These are phyloP conservation scores for Hirtodrosophila trivittata DNA, from an alignment of 2,888 invertebrate species.

Conservation along the genomic window DNA sequence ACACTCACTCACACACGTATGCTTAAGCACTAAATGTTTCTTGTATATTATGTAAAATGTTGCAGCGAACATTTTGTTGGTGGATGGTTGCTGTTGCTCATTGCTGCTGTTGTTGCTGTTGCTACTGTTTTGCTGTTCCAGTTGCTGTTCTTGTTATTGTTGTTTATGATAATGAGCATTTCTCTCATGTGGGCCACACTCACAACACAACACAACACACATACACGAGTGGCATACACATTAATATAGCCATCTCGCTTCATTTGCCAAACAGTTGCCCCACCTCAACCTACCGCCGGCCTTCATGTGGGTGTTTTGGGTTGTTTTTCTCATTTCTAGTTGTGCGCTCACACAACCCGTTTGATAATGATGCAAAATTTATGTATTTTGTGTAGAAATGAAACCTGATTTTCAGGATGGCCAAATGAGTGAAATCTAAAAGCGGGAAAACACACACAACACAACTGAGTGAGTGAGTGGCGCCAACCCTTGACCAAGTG, in stretches of 20 bases:
- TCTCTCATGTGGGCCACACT: slow-evolving; percentile 71
- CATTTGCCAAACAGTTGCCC: slow-evolving; percentile 60
- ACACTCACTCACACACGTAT: background rate
- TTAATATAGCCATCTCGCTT: slow-evolving; percentile 81
- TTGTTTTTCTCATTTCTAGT: slow-evolving; percentile 51
- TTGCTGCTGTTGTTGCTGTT: slow-evolving; percentile 17
- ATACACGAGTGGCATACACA: slow-evolving; percentile 31
- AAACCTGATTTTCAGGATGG: slow-evolving; percentile 76
- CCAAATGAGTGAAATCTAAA: slow-evolving; percentile 65
- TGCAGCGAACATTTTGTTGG: slow-evolving; percentile 62
- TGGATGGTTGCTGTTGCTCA: slow-evolving; percentile 54
- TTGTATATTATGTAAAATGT: slow-evolving; percentile 78
- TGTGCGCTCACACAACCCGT: slow-evolving; percentile 51
- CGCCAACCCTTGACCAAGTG: slow-evolving; percentile 60
- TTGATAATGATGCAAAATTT: slow-evolving; percentile 81
- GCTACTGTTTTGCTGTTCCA: slow-evolving; percentile 43
- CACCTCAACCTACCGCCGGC: slow-evolving; percentile 4
- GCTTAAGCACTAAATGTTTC: slow-evolving; percentile 36
- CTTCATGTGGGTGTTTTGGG: slow-evolving; percentile 46
- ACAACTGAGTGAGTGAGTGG: slow-evolving; percentile 25
- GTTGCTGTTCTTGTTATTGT: slow-evolving; percentile 44
- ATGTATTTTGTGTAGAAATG: slow-evolving; percentile 82
- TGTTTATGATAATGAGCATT: slow-evolving; percentile 79
- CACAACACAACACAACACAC: slow-evolving; percentile 25
- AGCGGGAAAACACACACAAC: background rate